A percentile compares a stretch with the other conserved stretches of the same genome.
Evolutionary conservation across 2,797 vertebrate species (phyloP).

Genomic region (Ara ararauna): DNA sequence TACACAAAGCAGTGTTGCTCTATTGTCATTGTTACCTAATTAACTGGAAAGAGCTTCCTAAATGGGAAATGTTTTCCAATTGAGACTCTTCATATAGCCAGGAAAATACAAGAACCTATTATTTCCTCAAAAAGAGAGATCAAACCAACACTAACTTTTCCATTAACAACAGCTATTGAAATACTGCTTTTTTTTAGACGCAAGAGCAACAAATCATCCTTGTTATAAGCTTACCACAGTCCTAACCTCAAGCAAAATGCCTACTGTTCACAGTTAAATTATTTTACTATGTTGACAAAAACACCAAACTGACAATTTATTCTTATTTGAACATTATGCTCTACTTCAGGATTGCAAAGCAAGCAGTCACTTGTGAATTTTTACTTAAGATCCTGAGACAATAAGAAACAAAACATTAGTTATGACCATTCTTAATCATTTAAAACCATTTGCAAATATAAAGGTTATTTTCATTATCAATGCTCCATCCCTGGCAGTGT

Average conservation of each 20-base stretch:
- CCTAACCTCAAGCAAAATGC: neutral
- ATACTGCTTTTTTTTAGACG: neutral
- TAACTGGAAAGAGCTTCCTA: neutral
- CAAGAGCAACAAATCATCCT: neutral
- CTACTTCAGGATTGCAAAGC: neutral
- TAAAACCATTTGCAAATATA: neutral
- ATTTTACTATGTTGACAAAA: neutral
- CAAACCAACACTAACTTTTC: neutral
- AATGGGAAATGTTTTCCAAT: neutral
- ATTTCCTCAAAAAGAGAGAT: neutral
- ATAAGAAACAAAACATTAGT: neutral
- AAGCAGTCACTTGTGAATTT: neutral
- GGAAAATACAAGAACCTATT: neutral
- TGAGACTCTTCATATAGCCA: neutral
- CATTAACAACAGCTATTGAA: neutral
- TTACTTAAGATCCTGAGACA: neutral
- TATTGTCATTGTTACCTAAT: neutral
- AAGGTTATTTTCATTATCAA: neutral
- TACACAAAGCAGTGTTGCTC: neutral
- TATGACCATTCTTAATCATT: neutral
- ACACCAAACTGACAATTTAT: neutral
- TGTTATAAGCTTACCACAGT: neutral
- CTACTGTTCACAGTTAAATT: neutral
- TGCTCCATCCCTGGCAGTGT: neutral
- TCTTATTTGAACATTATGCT: neutral